Evolutionary conservation across 2,113 vertebrate genomes (phyloP), one percentile per base, ranked within the genome.

Genomic region (Oreotrochilus melanogaster): DNA sequence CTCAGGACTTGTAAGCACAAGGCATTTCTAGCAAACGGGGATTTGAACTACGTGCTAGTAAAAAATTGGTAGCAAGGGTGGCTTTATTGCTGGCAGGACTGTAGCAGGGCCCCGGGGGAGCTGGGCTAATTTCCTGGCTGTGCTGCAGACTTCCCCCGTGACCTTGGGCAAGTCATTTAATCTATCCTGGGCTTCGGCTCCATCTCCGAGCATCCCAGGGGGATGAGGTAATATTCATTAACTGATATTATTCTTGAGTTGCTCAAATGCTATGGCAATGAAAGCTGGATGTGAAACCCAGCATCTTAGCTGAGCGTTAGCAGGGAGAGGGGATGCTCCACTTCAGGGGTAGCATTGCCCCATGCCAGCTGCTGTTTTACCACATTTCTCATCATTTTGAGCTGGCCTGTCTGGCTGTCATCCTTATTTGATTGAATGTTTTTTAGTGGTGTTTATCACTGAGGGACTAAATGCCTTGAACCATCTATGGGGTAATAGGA

Each of bases 181-280:
- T 96, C 94, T 97, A 76, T 93, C 94, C 89, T 81, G 84, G 94
- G 89, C 81, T 95, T 95, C 31, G 1, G 42, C 91, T 96, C 91
- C 93, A 91, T 95, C 95, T 95, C 95, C 0, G 10, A 94, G 89
- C 91, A 88, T 95, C 96, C 93, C 56, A 1, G 45, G 61, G 45
- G 91, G 78, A 80, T 93, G 93, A 96, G 93, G 89, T 93, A 96
- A 97, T 95, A 95, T 95, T 95, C 95, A 95, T 97, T 95, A 95
- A 91, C 89, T 87, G 89, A 85, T 89, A 86, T 88, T 91, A 91
- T 92, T 93, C 93, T 96, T 11, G 70, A 94, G 89, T 86, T 92
- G 91, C 91, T 96, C 84, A 92, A 86, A 92, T 91, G 28, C 83
- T 93, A 70, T 81, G 86, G 91, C 91, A 84, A 91, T 89, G 93